A percentile compares a stretch with the other conserved stretches of the same genome.
These are phyloP conservation scores for Atrichornis clamosus DNA, from an alignment of 2,113 vertebrate species.

Conservation along the genomic window DNA sequence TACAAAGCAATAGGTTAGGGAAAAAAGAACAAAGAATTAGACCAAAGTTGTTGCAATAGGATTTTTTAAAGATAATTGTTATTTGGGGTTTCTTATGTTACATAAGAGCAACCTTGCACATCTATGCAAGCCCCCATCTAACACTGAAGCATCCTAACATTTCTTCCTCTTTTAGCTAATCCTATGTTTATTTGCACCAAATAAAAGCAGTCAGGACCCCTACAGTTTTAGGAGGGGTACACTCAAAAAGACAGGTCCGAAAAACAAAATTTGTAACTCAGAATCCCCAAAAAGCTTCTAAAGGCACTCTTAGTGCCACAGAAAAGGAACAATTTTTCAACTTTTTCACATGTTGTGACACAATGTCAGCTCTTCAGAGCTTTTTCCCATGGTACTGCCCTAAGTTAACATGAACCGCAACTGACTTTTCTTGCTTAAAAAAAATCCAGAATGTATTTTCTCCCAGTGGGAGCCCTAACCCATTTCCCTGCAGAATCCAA, in stretches of 20 bases:
- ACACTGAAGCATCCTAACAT: not conserved
- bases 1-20: not conserved
- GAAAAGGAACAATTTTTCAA: not conserved
- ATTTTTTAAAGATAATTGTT: not conserved
- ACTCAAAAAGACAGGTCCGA: not conserved
- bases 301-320: not conserved
- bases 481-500: not conserved
- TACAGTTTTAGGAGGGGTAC: no score
- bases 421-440: not conserved
- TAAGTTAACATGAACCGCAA: not conserved
- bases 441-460: not conserved
- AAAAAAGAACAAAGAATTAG: not conserved
- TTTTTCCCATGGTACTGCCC: slow-evolving; percentile 25
- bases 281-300: not conserved
- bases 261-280: not conserved
- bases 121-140: not conserved
- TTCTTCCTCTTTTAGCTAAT: not conserved
- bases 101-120: not conserved
- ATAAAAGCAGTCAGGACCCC: not conserved
- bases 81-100: not conserved
- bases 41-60: not conserved
- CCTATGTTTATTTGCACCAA: not conserved
- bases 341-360: not conserved
- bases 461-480: not conserved
- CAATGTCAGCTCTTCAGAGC: not conserved